Percentiles rank a stretch among this genome's conserved stretches.
Evolutionary conservation across 1,140 invertebrate genomes (phyloP).

Genomic region (Drosophila novamexicana): DNA sequence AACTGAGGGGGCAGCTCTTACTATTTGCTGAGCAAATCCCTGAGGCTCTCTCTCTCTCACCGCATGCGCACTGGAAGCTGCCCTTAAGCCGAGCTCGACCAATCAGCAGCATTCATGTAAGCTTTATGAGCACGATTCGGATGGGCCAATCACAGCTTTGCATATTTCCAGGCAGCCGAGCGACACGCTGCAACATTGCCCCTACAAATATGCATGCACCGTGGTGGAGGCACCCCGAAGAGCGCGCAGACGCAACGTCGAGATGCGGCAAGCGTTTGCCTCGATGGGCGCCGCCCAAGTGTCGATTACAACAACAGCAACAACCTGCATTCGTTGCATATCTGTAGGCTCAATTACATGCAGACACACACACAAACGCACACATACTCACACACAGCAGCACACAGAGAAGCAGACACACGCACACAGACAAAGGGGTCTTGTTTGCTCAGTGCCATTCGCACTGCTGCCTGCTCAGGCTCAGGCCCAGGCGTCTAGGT

Average conservation of each 20-base stretch:
- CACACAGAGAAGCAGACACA: slow-evolving; percentile 22
- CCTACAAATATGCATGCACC: slow-evolving; percentile 57
- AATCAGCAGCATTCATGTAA: slow-evolving; percentile 55
- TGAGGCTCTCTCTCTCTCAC: slow-evolving; percentile 38
- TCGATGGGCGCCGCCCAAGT: slow-evolving; percentile 72
- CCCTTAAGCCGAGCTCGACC: slow-evolving; percentile 57
- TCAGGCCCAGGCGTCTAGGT: slow-evolving; percentile 48
- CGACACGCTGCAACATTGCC: slow-evolving; percentile 42
- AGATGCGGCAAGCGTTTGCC: slow-evolving; percentile 56
- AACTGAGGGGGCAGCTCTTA: slow-evolving; percentile 51
- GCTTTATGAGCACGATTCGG: slow-evolving; percentile 52
- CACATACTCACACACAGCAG: background rate
- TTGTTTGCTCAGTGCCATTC: slow-evolving; percentile 65
- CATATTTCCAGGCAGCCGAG: slow-evolving; percentile 69
- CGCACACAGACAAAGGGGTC: slow-evolving; percentile 20
- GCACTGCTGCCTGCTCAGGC: slow-evolving; percentile 31
- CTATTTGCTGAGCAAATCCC: slow-evolving; percentile 73
- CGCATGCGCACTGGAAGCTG: slow-evolving; percentile 68
- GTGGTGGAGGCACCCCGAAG: slow-evolving; percentile 19
- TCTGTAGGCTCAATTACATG: slow-evolving; percentile 74
- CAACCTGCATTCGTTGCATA: slow-evolving; percentile 65
- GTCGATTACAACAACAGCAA: slow-evolving; percentile 77
- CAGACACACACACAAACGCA: slow-evolving; percentile 29
- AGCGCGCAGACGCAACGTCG: slow-evolving; percentile 61
- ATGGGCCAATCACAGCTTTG: slow-evolving; percentile 60